phyloP scores from a whole-genome alignment of 2,113 vertebrate genomes.

The Zootoca vivipara region DNA sequence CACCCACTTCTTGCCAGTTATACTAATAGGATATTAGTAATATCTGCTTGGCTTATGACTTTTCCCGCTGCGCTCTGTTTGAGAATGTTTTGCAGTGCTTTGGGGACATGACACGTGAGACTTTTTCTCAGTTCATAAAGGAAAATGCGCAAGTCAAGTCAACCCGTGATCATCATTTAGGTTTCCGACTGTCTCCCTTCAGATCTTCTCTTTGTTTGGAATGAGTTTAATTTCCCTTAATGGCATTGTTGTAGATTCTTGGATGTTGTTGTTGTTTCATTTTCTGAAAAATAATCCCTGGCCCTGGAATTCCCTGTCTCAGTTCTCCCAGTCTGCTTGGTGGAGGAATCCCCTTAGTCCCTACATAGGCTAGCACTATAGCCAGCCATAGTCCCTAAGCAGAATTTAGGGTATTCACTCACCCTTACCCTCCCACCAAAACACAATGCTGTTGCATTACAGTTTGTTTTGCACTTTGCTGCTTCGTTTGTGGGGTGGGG shows the following conservation, averaged over 20 bases:
- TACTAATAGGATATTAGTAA: background rate
- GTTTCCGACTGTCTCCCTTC: background rate
- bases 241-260: background rate
- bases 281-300: background rate
- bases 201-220: background rate
- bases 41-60: background rate
- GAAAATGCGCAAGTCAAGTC: background rate
- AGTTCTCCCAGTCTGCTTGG: too few relatives aligned
- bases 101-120: background rate
- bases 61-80: background rate
- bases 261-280: background rate
- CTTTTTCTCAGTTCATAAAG: background rate
- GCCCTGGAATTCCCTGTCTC: too few relatives aligned
- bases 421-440: background rate
- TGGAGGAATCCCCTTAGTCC: too few relatives aligned
- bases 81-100: background rate
- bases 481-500: background rate
- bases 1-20: conserved; percentile 9
- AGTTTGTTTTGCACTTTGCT: background rate
- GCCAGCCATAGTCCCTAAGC: background rate
- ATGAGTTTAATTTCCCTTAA: background rate
- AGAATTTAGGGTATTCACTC: background rate
- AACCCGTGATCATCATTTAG: background rate
- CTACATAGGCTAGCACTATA: too few relatives aligned
- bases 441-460: background rate